Conservation (phyloP, 2,113 vertebrate species). For the Microtus montanus region DNA sequence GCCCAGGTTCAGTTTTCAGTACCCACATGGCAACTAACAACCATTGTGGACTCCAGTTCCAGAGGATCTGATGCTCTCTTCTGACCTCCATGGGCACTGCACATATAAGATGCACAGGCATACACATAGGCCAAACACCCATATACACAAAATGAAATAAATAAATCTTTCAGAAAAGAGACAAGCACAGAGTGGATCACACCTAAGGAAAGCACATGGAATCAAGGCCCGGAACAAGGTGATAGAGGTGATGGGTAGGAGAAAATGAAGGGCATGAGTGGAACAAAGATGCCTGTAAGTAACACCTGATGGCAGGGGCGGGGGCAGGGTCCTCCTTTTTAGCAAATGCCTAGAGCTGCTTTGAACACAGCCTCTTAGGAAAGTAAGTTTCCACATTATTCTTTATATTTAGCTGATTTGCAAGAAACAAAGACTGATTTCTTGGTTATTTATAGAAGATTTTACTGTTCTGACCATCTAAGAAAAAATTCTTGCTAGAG, state of each 20-base stretch:
- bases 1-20: background rate
- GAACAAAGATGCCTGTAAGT: background rate
- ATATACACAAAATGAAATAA: background rate
- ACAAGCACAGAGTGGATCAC: background rate
- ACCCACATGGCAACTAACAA: background rate
- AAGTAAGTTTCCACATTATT: slow-evolving; percentile 34
- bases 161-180: background rate
- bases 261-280: background rate
- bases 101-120: background rate
- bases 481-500: slow-evolving; percentile 30
- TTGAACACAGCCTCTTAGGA: background rate
- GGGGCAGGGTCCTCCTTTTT: background rate
- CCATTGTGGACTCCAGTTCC: background rate
- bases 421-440: slow-evolving; percentile 1
- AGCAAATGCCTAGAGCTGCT: background rate
- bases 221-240: background rate
- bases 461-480: background rate
- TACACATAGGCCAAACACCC: background rate
- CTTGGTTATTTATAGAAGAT: background rate
- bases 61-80: background rate
- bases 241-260: accelerated
- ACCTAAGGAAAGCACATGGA: background rate
- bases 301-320: background rate
- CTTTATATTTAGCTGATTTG: background rate
- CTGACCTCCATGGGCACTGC: background rate